Evolutionary conservation across 92 coral and sea anemone genomes (phyloP), one percentile per base, ranked within the genome.

Genomic region (Heliopora coerulea): DNA sequence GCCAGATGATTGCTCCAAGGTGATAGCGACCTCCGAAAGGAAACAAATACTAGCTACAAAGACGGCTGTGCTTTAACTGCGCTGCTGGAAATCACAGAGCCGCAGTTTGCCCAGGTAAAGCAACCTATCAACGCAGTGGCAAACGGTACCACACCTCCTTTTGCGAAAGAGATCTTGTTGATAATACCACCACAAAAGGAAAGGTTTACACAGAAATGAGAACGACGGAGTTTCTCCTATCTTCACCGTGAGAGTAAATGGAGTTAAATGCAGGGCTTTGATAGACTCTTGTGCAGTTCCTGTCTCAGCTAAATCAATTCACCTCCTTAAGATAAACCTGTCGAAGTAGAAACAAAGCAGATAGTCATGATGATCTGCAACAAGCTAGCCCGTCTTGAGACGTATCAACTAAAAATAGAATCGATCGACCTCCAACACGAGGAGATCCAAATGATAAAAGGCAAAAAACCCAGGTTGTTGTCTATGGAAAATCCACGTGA

Each of bases 221-320:
- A 64, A n/a, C 72, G 42, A 4, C 42, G 65, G 65, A 18, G 27
- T 59, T 10, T 59, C 27, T 26, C 65, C 65, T 18, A 30, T 59
- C 35, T 10, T 59, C 18, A 28, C 28, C 10, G 14, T 59, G 33
- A 59, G 28, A 27, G 65, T 59, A 6, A 26, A 26, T 30, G 65
- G 65, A 28, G 32, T 59, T 5, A 23, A 5, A 23, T 50, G 58
- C 19, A 50, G 58, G 26, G 48, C 19, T 0, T 27, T 60, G 0
- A 75, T 75, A 13, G 72, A 75, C 41, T 40, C 72, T 8, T 70
- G 69, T 15, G 72, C 80, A 7, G 33, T 49, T 17, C 23, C 34
- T 29, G 80, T 50, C 7, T 74, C 44, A 4, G 70, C 35, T 0
- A 59, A 74, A 25, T 23, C 58, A 2, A 1, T 58, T 12, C 50